Conservation (phyloP, 2,888 invertebrate genomes). For the Boloria euphrosyne region DNA sequence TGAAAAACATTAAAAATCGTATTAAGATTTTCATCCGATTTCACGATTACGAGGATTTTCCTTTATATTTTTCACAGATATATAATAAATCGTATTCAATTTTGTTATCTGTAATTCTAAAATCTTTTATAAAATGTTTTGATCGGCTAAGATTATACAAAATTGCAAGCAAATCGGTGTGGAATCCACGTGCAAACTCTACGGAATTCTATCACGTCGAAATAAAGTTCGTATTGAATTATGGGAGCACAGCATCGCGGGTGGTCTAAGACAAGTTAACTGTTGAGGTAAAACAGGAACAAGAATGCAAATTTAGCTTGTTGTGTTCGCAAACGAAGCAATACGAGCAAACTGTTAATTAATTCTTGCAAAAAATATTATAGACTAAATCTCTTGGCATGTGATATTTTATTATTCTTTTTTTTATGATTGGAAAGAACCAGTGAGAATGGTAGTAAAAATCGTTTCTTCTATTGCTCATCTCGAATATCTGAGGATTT, state of each 20-base stretch:
- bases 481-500: no score
- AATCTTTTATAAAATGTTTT: conserved; percentile 52
- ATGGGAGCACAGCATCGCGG: conserved; percentile 65
- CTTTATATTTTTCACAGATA: conserved; percentile 14
- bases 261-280: conserved; percentile 76
- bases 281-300: conserved; percentile 69
- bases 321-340: conserved; percentile 32
- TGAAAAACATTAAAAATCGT: conserved; percentile 60
- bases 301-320: conserved; percentile 70
- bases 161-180: conserved; percentile 50
- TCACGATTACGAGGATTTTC: conserved; percentile 9
- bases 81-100: conserved; percentile 19
- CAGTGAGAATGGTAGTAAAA: no score
- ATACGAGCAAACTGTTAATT: conserved; percentile 31
- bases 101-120: conserved; percentile 30
- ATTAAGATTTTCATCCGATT: conserved; percentile 29
- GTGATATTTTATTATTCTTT: conserved; percentile 3
- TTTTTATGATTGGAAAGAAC: background rate
- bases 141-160: conserved; percentile 48
- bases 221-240: conserved; percentile 73
- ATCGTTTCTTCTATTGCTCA: no score
- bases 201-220: conserved; percentile 57
- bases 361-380: conserved; percentile 27
- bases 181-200: conserved; percentile 42
- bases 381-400: conserved; percentile 20